Evolutionary conservation across 2,888 invertebrate genomes (phyloP).

Genomic region (Drosophila koepferae): DNA sequence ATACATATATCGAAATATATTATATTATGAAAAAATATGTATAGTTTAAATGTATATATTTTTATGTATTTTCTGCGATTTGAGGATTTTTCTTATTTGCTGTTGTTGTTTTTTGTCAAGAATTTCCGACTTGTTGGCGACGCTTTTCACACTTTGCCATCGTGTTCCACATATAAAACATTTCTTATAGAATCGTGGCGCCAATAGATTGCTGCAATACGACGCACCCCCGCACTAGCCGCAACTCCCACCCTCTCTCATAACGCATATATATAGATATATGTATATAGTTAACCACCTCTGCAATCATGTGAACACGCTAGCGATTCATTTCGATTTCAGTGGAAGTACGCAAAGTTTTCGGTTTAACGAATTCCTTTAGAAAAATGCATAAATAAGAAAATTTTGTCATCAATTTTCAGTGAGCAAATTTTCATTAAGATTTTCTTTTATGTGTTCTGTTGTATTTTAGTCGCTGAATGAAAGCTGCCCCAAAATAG

Average conservation of each 20-base stretch:
- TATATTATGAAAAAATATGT: constrained; percentile 43
- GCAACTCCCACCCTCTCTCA: background rate
- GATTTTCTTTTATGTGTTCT: background rate
- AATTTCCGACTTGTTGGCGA: constrained; percentile 67
- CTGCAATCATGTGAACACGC: constrained; percentile 17
- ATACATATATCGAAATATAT: constrained; percentile 1
- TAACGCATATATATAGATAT: background rate
- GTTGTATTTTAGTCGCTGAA: constrained; percentile 30
- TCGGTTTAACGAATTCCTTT: constrained; percentile 43
- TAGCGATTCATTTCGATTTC: constrained; percentile 64
- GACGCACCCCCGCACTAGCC: constrained; percentile 26
- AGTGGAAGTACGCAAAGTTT: constrained; percentile 45
- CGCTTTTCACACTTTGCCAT: constrained; percentile 73
- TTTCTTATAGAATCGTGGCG: constrained; percentile 75
- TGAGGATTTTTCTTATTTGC: constrained; percentile 31
- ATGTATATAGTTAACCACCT: constrained; percentile 5
- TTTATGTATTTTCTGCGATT: constrained; percentile 40
- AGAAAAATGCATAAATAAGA: constrained; percentile 2
- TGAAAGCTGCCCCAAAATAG: constrained; percentile 69
- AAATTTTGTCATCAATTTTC: constrained; percentile 54
- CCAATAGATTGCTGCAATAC: constrained; percentile 69
- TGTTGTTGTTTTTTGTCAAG: constrained; percentile 45
- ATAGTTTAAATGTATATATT: constrained; percentile 26
- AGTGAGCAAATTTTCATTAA: constrained; percentile 14
- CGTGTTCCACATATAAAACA: constrained; percentile 56